Conservation (phyloP, 2,797 vertebrate genomes). For the Gallinago stenura region DNA sequence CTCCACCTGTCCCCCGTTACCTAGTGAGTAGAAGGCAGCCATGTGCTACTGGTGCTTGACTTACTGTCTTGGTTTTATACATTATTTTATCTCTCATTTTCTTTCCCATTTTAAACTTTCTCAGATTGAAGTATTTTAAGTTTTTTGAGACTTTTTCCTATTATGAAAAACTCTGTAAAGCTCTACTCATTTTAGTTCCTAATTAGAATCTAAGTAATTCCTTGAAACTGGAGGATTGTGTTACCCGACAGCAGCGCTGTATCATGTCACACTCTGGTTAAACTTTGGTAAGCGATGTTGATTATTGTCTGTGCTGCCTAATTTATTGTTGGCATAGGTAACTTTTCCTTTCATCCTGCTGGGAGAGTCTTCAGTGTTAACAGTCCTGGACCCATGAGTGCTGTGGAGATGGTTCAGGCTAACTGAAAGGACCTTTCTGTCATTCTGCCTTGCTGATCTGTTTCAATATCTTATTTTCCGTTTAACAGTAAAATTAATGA, state of each 20-base stretch:
- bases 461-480: neutral
- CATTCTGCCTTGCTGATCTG: neutral
- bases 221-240: neutral
- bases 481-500: slow-evolving; percentile 38
- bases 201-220: neutral
- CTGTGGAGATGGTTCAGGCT: neutral
- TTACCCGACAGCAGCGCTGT: neutral
- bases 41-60: neutral
- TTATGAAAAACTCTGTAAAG: neutral
- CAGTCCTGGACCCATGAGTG: neutral
- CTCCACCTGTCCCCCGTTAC: neutral
- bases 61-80: neutral
- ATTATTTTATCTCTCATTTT: neutral
- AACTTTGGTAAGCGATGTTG: fast-evolving
- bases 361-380: neutral
- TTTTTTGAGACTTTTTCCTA: neutral
- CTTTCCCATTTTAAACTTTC: neutral
- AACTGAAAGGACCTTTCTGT: neutral
- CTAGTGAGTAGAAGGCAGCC: neutral
- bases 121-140: neutral
- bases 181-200: neutral
- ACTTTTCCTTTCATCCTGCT: neutral
- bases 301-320: neutral
- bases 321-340: neutral
- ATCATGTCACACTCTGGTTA: neutral